phyloP scores from a whole-genome alignment of 2,888 invertebrate genomes.

The Drosophila cognata region DNA sequence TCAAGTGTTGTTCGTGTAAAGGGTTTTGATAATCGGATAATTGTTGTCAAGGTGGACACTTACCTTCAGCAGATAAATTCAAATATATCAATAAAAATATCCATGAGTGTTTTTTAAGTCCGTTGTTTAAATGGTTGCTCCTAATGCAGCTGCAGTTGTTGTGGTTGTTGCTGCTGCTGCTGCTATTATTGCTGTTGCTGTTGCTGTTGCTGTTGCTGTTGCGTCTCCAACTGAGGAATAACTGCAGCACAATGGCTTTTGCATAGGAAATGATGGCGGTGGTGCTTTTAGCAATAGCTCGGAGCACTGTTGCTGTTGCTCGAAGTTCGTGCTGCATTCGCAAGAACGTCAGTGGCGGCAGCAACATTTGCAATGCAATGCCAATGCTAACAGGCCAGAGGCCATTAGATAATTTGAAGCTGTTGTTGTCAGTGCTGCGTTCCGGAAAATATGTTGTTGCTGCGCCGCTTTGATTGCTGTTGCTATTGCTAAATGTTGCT shows the following conservation, averaged over 20 bases:
- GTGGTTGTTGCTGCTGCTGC: slow-evolving; percentile 39
- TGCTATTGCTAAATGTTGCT: slow-evolving; percentile 60
- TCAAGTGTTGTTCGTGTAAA: slow-evolving; percentile 56
- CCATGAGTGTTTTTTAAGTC: slow-evolving; percentile 85
- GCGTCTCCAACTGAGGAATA: slow-evolving; percentile 23
- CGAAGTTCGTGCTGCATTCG: slow-evolving; percentile 35
- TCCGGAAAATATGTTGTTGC: slow-evolving; percentile 39
- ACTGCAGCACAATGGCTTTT: slow-evolving; percentile 47
- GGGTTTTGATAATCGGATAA: slow-evolving; percentile 36
- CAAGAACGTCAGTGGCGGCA: slow-evolving; percentile 35
- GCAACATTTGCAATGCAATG: slow-evolving; percentile 59
- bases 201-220: slow-evolving; percentile 45
- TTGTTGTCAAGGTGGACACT: slow-evolving; percentile 61
- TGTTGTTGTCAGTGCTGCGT: slow-evolving; percentile 38
- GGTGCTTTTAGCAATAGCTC: slow-evolving; percentile 49
- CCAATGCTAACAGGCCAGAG: slow-evolving; percentile 48
- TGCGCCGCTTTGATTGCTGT: slow-evolving; percentile 43
- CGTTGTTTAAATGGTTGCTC: slow-evolving; percentile 76
- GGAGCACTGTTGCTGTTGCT: slow-evolving; percentile 44
- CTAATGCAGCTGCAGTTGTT: slow-evolving; percentile 49
- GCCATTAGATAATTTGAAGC: slow-evolving; percentile 39
- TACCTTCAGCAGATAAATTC: slow-evolving; percentile 85
- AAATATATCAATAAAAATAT: slow-evolving; percentile 85
- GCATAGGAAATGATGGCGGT: slow-evolving; percentile 62
- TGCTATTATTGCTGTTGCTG: slow-evolving; percentile 34